A percentile compares a stretch with the other conserved stretches of the same genome.
These are phyloP conservation scores for Campylorhamphus procurvoides DNA, from an alignment of 2,113 vertebrate species.

Conservation along the genomic window DNA sequence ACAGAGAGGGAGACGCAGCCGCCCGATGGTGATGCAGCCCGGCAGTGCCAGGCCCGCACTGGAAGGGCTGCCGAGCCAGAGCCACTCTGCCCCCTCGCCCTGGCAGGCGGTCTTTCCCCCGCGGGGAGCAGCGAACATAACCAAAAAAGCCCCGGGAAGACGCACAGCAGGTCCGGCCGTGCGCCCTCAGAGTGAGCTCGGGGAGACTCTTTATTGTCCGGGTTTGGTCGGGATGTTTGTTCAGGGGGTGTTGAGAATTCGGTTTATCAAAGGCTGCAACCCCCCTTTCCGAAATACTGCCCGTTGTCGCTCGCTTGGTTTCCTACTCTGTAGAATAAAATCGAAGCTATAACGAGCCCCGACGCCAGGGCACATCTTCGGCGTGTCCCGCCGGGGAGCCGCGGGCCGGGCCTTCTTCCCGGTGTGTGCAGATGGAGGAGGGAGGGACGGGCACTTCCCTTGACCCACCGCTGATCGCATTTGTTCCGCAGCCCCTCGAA, in stretches of 20 bases:
- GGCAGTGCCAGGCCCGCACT: background rate
- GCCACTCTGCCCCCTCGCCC: background rate
- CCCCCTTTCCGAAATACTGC: background rate
- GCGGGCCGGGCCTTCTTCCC: background rate
- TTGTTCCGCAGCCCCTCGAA: background rate
- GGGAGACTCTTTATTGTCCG: fast-evolving
- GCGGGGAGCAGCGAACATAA: background rate
- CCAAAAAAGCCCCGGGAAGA: background rate
- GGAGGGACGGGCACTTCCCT: background rate
- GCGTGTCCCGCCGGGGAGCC: background rate
- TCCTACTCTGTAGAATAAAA: background rate
- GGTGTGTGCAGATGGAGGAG: background rate
- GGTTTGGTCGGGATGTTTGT: background rate
- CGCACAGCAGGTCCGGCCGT: background rate
- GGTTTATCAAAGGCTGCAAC: background rate
- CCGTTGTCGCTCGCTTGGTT: background rate
- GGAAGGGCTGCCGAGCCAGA: background rate
- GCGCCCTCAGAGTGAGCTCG: background rate
- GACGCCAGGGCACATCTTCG: background rate
- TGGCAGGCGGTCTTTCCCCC: background rate
- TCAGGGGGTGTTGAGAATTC: background rate
- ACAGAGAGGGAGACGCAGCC: background rate
- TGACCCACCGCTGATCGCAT: background rate
- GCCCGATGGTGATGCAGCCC: background rate
- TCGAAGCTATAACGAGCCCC: background rate